These are phyloP conservation scores for Tuta absoluta DNA, from an alignment of 2,888 invertebrate species.

Conservation along the genomic window DNA sequence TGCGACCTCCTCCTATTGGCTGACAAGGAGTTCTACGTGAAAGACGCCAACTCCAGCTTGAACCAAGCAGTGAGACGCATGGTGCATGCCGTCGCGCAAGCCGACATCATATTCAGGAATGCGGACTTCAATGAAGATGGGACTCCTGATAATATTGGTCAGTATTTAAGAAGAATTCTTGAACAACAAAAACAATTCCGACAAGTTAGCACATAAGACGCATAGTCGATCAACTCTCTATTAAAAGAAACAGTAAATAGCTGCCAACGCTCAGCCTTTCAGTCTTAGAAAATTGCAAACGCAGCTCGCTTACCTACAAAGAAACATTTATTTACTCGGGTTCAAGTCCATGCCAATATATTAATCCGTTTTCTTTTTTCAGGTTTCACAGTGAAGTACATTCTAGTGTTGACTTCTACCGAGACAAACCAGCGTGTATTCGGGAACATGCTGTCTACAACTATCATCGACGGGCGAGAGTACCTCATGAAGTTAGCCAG, in stretches of 20 bases:
- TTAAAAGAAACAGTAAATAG: too few relatives aligned
- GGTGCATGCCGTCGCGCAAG: constrained; percentile 75
- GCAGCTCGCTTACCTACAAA: too few relatives aligned
- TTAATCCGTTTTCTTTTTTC: constrained; percentile 18
- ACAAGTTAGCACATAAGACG: too few relatives aligned
- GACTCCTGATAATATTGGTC: constrained; percentile 77
- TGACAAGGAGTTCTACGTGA: constrained; percentile 72
- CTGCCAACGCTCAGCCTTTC: too few relatives aligned
- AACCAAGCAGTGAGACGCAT: constrained; percentile 68
- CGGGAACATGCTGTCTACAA: constrained; percentile 51
- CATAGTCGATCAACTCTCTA: too few relatives aligned
- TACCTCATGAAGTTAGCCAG: constrained; percentile 70
- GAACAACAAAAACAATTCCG: too few relatives aligned
- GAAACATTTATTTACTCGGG: too few relatives aligned
- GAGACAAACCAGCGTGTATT: constrained; percentile 68
- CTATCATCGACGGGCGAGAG: constrained; percentile 60
- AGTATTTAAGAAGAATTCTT: too few relatives aligned
- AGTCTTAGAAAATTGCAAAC: too few relatives aligned
- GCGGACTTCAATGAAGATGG: constrained; percentile 80
- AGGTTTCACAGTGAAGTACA: constrained; percentile 78
- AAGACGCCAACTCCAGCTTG: constrained; percentile 69
- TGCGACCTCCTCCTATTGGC: constrained; percentile 75
- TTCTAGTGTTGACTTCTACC: constrained; percentile 66
- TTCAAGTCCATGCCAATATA: too few relatives aligned
- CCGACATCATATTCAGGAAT: constrained; percentile 77